Evolutionary conservation across 2,888 invertebrate genomes (phyloP), one percentile per base, ranked within the genome.

Genomic region (Thera obeliscata): DNA sequence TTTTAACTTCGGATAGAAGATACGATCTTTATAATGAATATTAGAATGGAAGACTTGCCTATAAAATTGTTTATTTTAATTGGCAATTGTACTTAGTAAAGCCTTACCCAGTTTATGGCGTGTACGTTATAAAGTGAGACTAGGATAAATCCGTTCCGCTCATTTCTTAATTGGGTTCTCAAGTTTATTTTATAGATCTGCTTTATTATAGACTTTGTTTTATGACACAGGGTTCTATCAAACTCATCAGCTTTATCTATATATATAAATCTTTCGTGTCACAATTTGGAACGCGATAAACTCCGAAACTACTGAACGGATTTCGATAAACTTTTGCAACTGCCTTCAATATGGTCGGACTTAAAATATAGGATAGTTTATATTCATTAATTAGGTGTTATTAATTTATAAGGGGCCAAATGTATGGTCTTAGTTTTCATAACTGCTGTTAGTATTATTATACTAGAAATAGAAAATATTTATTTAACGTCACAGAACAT

Each of bases 151-250:
- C 89, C 87, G 80, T 83, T 84, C 83, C 84, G 81, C 84, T 88
- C 88, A 90, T 90, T 90, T 88, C 89, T 90, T 91, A 90, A 92
- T 92, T 91, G 90, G 87, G 88, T 89, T 88, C 89, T 89, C 86
- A 86, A 89, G 88, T 90, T 91, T 87, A 90, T 89, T 90, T 82
- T 89, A 89, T 87, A 86, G 84, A 89, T 88, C 86, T 85, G 82
- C 81, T 86, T 86, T 84, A 84, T 87, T 22, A 85, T 86, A 85
- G 83, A 79, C 80, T 84, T 84, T 81, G 78, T 83, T 89, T 90
- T 86, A 90, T 87, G 87, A 87, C 83, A 81, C 80, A 81, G 81
- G 85, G 84, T 88, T 82, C 84, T 83, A n/a, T n/a, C n/a, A n/a
- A n/a, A n/a, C n/a, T n/a, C n/a, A n/a, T n/a, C n/a, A n/a, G n/a